Evolutionary conservation across 2,113 vertebrate species (phyloP).

Genomic region (Labeo rohita): DNA sequence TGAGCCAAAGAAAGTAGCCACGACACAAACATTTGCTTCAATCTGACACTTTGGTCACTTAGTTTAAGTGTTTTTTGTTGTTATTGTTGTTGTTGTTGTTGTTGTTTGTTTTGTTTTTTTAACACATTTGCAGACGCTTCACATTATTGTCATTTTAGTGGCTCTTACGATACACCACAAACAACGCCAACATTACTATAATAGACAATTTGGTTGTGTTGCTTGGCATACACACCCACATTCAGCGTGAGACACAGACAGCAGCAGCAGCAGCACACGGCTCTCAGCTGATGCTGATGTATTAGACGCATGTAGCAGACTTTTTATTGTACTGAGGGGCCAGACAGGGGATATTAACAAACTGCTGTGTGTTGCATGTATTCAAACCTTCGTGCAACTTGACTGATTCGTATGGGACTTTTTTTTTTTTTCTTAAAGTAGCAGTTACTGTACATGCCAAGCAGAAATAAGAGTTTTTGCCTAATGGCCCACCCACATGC

Average conservation of each 20-base stretch:
- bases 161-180: neutral
- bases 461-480: conserved; percentile 53
- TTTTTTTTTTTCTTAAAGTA: conserved; percentile 42
- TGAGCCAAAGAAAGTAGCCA: too few relatives aligned
- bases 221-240: conserved; percentile 13
- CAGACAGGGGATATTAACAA: conserved; percentile 21
- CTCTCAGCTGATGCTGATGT: conserved; percentile 15
- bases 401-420: conserved; percentile 33
- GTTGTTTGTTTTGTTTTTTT: too few relatives aligned
- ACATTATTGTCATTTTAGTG: neutral
- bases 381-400: conserved; percentile 3
- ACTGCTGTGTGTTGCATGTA: conserved; percentile 10
- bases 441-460: conserved; percentile 37
- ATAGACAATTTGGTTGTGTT: neutral
- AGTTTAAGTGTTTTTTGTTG: too few relatives aligned
- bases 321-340: conserved; percentile 12
- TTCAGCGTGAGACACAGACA: conserved; percentile 17
- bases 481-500: conserved; percentile 67
- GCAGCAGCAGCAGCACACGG: neutral
- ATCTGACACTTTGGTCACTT: too few relatives aligned
- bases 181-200: neutral
- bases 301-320: conserved; percentile 30
- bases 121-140: too few relatives aligned
- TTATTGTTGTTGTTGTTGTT: too few relatives aligned
- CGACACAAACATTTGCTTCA: too few relatives aligned